Percentiles rank a stretch among this genome's conserved stretches.
phyloP scores from a whole-genome alignment of 2,113 vertebrate genomes.

The Gallinago media region DNA sequence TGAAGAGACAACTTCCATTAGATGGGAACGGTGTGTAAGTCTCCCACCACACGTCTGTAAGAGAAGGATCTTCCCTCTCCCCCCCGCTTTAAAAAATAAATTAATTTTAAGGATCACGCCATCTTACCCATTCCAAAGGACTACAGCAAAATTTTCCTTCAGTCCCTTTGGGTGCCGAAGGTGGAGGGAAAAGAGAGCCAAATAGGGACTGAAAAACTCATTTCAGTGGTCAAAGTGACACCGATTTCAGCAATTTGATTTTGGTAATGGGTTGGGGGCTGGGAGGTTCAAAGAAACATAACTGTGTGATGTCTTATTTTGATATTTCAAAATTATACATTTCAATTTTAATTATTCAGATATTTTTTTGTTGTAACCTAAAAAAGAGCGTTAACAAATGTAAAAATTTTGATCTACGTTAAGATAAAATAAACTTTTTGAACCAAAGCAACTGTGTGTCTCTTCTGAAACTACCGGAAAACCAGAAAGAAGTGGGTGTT shows the following conservation, averaged over 20 bases:
- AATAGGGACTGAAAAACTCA: background rate
- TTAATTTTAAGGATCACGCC: background rate
- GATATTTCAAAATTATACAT: background rate
- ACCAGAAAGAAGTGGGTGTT: background rate
- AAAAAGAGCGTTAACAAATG: background rate
- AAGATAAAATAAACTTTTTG: background rate
- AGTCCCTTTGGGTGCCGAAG: background rate
- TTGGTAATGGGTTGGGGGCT: background rate
- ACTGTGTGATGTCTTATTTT: background rate
- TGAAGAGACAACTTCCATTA: background rate
- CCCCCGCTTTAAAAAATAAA: background rate
- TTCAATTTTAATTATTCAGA: background rate
- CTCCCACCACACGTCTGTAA: background rate
- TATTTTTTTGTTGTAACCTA: background rate
- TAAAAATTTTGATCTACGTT: background rate
- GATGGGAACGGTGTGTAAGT: background rate
- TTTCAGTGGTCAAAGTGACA: background rate
- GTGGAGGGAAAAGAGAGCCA: background rate
- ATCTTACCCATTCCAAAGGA: background rate
- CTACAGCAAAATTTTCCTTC: background rate
- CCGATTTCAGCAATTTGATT: background rate
- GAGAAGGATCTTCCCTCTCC: accelerated
- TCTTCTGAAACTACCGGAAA: background rate
- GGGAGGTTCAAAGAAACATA: background rate
- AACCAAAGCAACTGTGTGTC: background rate